Conservation (phyloP, 1,140 invertebrate species). For the Heterodera schachtii region DNA sequence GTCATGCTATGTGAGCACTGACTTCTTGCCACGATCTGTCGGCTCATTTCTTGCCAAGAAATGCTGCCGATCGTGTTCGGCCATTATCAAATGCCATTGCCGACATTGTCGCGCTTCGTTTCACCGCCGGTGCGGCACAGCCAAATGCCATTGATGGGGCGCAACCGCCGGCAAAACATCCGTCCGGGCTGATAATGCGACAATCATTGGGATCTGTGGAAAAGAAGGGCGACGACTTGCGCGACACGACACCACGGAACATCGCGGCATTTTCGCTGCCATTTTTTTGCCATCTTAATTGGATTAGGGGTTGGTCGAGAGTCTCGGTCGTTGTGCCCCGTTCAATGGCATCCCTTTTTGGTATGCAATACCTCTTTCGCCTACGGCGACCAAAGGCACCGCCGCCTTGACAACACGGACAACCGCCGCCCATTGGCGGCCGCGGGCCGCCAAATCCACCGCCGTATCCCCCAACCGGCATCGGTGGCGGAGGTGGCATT, state of each 20-base stretch:
- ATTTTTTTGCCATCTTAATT: not conserved
- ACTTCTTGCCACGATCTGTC: no score
- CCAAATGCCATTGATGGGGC: no score
- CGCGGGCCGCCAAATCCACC: not conserved
- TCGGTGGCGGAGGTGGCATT: not conserved
- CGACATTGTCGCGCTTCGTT: not conserved
- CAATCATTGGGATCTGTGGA: not conserved
- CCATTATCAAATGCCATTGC: not conserved
- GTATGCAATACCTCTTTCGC: not conserved
- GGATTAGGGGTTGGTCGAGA: not conserved
- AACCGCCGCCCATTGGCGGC: conserved; percentile 5
- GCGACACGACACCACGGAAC: not conserved
- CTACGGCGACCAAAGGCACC: not conserved
- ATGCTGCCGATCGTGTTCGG: not conserved
- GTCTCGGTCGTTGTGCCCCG: not conserved
- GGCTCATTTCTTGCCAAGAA: not conserved
- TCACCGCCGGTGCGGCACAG: not conserved
- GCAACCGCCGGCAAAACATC: not conserved
- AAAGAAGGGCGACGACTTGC: not conserved
- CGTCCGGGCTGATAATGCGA: not conserved
- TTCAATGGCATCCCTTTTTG: no score
- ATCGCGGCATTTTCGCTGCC: not conserved
- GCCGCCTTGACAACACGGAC: not conserved
- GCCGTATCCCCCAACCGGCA: not conserved
- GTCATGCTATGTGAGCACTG: no score